Percentiles rank a stretch among this genome's conserved stretches.
These are phyloP conservation scores for Pithys albifrons DNA, from an alignment of 2,113 vertebrate genomes.

Conservation along the genomic window DNA sequence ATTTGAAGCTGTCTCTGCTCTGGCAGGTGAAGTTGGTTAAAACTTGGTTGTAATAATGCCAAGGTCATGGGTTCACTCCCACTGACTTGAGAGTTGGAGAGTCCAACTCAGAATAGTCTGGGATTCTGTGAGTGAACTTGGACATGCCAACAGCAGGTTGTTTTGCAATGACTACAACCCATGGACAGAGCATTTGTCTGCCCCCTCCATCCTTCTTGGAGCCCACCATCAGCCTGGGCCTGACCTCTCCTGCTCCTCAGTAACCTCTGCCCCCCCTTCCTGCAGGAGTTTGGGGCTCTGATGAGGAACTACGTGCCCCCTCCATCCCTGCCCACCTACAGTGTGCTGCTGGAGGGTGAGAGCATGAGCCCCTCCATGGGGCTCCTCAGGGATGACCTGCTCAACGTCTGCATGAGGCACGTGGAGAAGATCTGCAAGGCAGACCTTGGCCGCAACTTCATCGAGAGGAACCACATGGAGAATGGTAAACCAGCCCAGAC, in stretches of 20 bases:
- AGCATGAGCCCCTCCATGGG: constrained; percentile 78
- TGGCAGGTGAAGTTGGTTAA: background rate
- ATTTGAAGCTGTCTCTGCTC: background rate
- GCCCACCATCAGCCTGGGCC: background rate
- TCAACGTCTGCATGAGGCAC: constrained; percentile 78
- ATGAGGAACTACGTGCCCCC: constrained; percentile 79
- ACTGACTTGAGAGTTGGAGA: too few relatives aligned
- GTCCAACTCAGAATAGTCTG: too few relatives aligned
- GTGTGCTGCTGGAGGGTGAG: constrained; percentile 79
- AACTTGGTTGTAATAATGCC: too few relatives aligned
- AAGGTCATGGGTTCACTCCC: too few relatives aligned
- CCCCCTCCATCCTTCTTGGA: background rate
- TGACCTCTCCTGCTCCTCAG: background rate
- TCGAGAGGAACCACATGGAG: constrained; percentile 80
- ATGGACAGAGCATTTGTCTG: background rate
- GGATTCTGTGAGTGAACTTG: background rate
- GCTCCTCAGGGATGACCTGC: constrained; percentile 77
- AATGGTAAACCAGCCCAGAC: constrained; percentile 60
- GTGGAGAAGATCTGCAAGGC: constrained; percentile 83
- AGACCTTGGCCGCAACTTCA: constrained; percentile 76
- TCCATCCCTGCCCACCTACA: constrained; percentile 78
- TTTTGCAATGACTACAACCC: background rate
- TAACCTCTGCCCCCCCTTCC: background rate
- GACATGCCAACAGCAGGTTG: rapidly evolving
- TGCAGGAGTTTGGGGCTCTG: constrained; percentile 78